phyloP scores from a whole-genome alignment of 2,113 vertebrate species.

The Brienomyrus longianalis region DNA sequence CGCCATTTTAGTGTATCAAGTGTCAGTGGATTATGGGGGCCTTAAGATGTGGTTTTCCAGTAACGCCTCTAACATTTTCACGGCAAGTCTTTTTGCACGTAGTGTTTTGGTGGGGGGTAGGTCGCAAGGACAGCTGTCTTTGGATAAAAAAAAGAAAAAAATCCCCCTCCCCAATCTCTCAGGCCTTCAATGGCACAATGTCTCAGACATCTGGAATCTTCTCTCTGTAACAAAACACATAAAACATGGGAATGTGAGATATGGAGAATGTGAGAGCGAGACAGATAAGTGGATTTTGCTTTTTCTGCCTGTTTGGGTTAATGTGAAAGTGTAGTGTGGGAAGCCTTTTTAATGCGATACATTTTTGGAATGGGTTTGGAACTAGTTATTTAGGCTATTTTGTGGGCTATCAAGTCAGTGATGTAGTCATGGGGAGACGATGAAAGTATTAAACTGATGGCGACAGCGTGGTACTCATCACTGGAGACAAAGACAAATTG shows the following conservation, averaged over 20 bases:
- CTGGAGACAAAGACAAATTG: no score
- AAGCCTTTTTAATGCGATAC: not conserved
- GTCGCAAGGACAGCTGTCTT: not conserved
- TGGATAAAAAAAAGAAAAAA: not conserved
- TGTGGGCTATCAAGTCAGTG: not conserved
- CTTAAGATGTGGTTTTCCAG: not conserved
- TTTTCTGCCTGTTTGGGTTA: not conserved
- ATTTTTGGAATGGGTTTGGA: not conserved
- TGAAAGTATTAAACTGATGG: not conserved
- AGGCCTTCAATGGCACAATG: not conserved
- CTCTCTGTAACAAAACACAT: not conserved
- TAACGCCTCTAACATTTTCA: not conserved
- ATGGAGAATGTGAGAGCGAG: not conserved
- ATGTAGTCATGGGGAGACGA: not conserved
- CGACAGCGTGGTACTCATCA: no score
- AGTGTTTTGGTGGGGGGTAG: not conserved
- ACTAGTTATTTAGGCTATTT: not conserved
- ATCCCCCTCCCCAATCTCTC: not conserved
- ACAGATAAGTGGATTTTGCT: not conserved
- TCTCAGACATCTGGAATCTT: constrained; percentile 8
- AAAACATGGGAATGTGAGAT: not conserved
- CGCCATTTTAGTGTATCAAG: not conserved
- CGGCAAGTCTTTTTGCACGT: not conserved
- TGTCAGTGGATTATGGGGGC: not conserved
- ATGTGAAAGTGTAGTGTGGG: not conserved